These are phyloP conservation scores for Sisyra terminalis DNA, from an alignment of 2,888 invertebrate species.

Conservation along the genomic window DNA sequence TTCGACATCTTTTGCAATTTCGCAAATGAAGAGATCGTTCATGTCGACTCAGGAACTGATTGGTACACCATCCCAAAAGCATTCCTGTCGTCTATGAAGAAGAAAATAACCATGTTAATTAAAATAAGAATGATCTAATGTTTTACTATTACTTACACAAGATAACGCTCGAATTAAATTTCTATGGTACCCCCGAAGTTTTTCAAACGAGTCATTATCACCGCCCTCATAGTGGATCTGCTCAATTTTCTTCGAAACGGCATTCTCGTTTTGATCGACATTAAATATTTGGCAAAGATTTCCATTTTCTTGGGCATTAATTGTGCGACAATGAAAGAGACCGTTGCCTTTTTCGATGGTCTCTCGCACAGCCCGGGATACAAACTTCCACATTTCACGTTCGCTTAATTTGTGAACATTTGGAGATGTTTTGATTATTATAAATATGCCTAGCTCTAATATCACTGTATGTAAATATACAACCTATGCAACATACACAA, in stretches of 20 bases:
- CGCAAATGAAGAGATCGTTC: slow-evolving; percentile 16
- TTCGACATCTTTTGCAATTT: slow-evolving; percentile 11
- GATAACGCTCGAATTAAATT: slow-evolving; percentile 13
- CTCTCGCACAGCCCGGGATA: slow-evolving; percentile 32
- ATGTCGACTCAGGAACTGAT: slow-evolving; percentile 32
- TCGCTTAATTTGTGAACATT: background rate
- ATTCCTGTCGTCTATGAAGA: slow-evolving; percentile 38
- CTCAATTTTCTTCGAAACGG: background rate
- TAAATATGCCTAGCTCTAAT: too few relatives aligned
- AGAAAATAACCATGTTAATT: too few relatives aligned
- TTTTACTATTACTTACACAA: slow-evolving; percentile 14
- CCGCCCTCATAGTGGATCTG: background rate
- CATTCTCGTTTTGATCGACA: background rate
- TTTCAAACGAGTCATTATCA: slow-evolving; percentile 1
- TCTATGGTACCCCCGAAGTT: slow-evolving; percentile 14
- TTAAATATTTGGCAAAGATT: too few relatives aligned
- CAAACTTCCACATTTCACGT: slow-evolving; percentile 35
- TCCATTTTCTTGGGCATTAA: slow-evolving; percentile 18
- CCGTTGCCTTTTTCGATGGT: slow-evolving; percentile 32
- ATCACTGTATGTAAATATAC: too few relatives aligned
- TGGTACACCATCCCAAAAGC: slow-evolving; percentile 44
- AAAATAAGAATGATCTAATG: slow-evolving; percentile 11
- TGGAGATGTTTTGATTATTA: background rate
- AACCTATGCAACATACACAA: too few relatives aligned
- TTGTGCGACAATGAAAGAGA: slow-evolving; percentile 31